phyloP scores from a whole-genome alignment of 1,140 invertebrate genomes.

The Popillia japonica region DNA sequence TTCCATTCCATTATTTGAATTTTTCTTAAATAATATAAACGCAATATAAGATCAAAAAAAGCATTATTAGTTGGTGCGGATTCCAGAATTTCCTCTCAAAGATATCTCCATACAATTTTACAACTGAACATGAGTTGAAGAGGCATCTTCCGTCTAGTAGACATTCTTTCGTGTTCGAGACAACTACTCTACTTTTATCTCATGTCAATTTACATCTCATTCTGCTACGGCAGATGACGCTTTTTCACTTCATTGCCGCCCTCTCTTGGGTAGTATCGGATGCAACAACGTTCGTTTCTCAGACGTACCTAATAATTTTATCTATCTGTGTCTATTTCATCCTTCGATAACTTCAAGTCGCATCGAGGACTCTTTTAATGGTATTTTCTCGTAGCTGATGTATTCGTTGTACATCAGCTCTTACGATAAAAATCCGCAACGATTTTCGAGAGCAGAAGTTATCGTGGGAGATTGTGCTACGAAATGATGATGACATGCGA shows the following conservation, averaged over 20 bases:
- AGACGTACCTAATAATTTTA: not conserved
- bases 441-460: not conserved
- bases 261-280: not conserved
- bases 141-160: not conserved
- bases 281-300: not conserved
- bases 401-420: not conserved
- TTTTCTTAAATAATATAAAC: no score
- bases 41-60: no score
- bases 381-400: not conserved
- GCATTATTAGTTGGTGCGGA: no score
- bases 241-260: conserved; percentile 4
- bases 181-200: not conserved
- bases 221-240: not conserved
- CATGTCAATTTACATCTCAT: conserved; percentile 10
- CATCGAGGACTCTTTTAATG: not conserved
- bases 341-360: conserved; percentile 14
- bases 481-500: not conserved
- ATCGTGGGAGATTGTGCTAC: not conserved
- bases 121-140: not conserved
- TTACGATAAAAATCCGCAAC: not conserved
- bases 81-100: no score
- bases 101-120: no score
- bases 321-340: conserved; percentile 10
- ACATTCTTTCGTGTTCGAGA: not conserved
- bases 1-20: no score